Evolutionary conservation across 35 echinoderm and acorn worm species (phyloP).

Genomic region (Holothuria glaberrima): DNA sequence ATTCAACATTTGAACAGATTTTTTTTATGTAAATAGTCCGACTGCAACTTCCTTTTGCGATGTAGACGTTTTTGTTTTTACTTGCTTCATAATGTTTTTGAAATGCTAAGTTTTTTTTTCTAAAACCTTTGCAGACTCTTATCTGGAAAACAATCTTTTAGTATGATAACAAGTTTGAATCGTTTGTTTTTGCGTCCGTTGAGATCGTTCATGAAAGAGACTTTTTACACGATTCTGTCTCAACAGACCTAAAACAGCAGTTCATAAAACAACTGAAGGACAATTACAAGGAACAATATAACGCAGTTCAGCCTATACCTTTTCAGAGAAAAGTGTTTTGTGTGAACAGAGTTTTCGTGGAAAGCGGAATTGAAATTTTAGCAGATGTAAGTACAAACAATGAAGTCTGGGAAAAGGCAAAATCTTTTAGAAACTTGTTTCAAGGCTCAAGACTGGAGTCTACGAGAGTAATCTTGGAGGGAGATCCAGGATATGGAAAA

Average conservation of each 20-base stretch:
- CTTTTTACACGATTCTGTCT: too few species aligned
- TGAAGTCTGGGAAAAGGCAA: neutral
- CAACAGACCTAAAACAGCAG: neutral
- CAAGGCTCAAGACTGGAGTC: neutral
- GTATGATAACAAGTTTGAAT: too few species aligned
- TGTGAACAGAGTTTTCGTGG: constrained; percentile 19
- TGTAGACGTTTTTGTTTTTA: too few species aligned
- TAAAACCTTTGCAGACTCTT: too few species aligned
- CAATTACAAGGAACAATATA: constrained; percentile 20
- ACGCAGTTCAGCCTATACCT: neutral
- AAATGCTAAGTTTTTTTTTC: too few species aligned
- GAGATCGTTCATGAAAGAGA: too few species aligned
- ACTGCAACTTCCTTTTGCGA: too few species aligned
- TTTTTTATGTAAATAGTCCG: too few species aligned
- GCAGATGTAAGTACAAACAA: neutral
- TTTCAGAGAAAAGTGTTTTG: neutral
- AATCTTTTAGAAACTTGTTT: neutral
- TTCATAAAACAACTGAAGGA: constrained; percentile 15
- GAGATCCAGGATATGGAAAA: constrained; percentile 35
- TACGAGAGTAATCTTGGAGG: constrained; percentile 12
- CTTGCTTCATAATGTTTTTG: too few species aligned
- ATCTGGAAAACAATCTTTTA: too few species aligned
- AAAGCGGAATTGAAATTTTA: constrained; percentile 12
- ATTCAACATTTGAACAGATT: too few species aligned
- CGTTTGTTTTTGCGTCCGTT: too few species aligned